Base-by-base conservation (phyloP, 2,797 vertebrate genomes). In the Alectoris magna region DNA sequence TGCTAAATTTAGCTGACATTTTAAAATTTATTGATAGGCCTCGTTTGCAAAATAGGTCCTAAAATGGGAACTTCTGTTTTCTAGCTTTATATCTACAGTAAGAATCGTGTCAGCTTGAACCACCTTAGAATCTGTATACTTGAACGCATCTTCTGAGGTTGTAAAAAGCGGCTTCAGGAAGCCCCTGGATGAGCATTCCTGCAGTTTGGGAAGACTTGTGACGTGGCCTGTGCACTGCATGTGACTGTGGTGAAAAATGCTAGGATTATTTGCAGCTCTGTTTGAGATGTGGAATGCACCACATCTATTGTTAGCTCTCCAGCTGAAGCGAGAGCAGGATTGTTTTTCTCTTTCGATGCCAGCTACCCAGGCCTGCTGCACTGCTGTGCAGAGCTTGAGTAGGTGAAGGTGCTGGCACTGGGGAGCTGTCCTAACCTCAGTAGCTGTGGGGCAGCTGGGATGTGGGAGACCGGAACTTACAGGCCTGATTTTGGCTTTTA, bases 181-280 rank as follows among this genome's bases (percentile, higher is more conserved):
- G 16, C 48, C 41, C 39, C 31, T 67, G 60, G 84, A 12, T 23
- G 26, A 36, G 53, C n/a, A 22, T 71, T 76, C 63, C 27, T 36
- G 12, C 22, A 16, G 29, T 76, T 48, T 76, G 81, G 74, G 84
- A 82, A 41, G 69, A 51, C 51, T 79, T 93, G 49, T 71, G 81
- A 71, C 41, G n/a, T 4, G 72, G 80, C 49, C 64, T 68, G 39
- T 29, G 60, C 59, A 4, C 41, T 88, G 60, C 0, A 1, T 84
- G 81, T 94, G 92, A 84, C 84, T 18, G 1, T 18, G 72, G 69
- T 1, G 4, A 89, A 95, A 95, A 91, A 93, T 51, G 87, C 84
- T 84, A 58, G 91, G 88, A 82, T 95, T 83, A 83, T 95, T 91
- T 95, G 88, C 96, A 95, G 96, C 94, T 95, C 94, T 87, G 1